A percentile compares a stretch with the other conserved stretches of the same genome.
These are phyloP conservation scores for Paramisgurnus dabryanus DNA, from an alignment of 2,113 vertebrate species.

Conservation along the genomic window DNA sequence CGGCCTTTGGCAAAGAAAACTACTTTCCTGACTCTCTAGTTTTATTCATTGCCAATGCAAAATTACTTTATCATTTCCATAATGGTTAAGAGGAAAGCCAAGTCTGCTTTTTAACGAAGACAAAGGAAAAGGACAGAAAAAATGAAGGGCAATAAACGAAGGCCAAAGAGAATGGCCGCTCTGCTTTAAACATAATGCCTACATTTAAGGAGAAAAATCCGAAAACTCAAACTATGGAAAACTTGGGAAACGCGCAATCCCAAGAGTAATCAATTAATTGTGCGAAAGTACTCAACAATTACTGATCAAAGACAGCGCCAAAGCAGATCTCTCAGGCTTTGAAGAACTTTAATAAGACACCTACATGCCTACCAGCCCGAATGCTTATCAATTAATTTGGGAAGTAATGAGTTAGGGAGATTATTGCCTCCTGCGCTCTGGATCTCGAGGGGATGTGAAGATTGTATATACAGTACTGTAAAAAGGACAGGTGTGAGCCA, in stretches of 20 bases:
- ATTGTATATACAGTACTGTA: conserved; percentile 1
- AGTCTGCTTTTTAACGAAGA: conserved; percentile 10
- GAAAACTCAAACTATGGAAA: neutral
- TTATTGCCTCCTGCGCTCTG: conserved; percentile 55
- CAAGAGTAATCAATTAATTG: conserved; percentile 73
- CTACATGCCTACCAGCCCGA: conserved; percentile 64
- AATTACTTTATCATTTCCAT: conserved; percentile 15
- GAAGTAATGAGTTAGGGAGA: conserved; percentile 69
- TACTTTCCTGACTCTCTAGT: neutral
- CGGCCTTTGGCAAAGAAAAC: conserved; percentile 9
- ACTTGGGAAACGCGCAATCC: conserved; percentile 55
- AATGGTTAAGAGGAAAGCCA: conserved; percentile 14
- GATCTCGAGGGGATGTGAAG: conserved; percentile 44
- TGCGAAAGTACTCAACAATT: conserved; percentile 71
- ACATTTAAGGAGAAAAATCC: neutral
- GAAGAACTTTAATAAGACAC: conserved; percentile 72
- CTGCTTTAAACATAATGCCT: neutral
- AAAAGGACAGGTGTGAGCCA: conserved; percentile 42
- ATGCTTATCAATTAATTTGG: conserved; percentile 70
- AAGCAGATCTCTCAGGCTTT: conserved; percentile 67
- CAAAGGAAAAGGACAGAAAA: neutral
- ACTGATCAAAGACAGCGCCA: conserved; percentile 69
- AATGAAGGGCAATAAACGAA: no score
- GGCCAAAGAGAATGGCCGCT: no score
- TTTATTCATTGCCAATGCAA: conserved; percentile 19